A percentile compares a stretch with the other conserved stretches of the same genome.
phyloP scores from a whole-genome alignment of 2,888 invertebrate genomes.

The Diplolepis rosae region DNA sequence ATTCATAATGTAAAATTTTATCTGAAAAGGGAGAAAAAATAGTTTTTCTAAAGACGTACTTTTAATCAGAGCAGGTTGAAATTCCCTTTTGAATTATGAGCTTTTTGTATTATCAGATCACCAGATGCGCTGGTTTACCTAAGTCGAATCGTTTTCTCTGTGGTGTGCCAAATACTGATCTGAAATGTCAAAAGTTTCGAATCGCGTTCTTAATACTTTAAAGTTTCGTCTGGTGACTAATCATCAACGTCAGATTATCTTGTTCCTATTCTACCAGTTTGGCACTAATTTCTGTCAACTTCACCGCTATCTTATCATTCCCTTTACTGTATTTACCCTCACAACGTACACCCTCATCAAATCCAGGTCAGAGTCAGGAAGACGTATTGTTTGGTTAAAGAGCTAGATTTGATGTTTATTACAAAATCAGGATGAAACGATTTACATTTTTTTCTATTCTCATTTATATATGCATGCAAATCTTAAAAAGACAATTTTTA shows the following conservation, averaged over 20 bases:
- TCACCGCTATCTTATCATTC: conserved; percentile 22
- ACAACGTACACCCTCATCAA: not conserved
- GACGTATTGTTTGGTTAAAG: conserved; percentile 28
- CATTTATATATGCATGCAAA: too few relatives aligned
- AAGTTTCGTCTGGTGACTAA: not conserved
- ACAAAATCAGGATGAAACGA: not conserved
- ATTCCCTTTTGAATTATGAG: not conserved
- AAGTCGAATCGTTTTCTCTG: not conserved
- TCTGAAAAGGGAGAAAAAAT: too few relatives aligned
- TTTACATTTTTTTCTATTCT: not conserved
- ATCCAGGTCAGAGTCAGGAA: conserved; percentile 26
- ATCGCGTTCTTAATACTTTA: conserved; percentile 5
- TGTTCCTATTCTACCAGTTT: conserved; percentile 9
- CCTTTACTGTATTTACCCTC: conserved; percentile 16
- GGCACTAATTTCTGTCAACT: conserved; percentile 29
- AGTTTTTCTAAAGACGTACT: too few relatives aligned
- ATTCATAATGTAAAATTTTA: too few relatives aligned
- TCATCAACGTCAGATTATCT: conserved; percentile 12
- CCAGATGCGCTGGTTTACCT: not conserved
- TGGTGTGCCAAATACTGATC: not conserved
- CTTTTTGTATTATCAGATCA: not conserved
- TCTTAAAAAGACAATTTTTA: too few relatives aligned
- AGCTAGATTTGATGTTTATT: conserved; percentile 11
- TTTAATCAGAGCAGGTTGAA: not conserved
- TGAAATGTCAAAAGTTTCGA: conserved; percentile 19